phyloP scores from a whole-genome alignment of 2,888 invertebrate genomes.

The Sepiola atlantica region DNA sequence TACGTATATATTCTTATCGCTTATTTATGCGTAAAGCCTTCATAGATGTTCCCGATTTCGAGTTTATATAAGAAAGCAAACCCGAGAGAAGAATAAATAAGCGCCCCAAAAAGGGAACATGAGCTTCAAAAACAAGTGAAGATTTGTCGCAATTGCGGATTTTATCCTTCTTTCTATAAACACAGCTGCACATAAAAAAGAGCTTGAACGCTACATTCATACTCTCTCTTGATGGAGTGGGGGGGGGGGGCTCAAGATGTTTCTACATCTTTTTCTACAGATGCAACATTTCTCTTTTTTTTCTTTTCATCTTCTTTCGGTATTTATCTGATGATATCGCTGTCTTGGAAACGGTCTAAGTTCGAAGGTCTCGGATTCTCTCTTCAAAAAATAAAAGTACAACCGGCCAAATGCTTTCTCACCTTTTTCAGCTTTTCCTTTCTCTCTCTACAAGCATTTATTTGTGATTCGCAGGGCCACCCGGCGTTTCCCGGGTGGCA shows the following conservation, averaged over 20 bases:
- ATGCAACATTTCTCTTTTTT: too few species aligned
- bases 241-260: background rate
- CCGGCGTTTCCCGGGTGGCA: too few species aligned
- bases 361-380: background rate
- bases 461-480: too few species aligned
- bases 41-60: background rate
- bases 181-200: background rate
- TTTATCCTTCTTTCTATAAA: background rate
- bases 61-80: background rate
- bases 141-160: background rate
- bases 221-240: background rate
- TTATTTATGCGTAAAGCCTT: background rate
- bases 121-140: background rate
- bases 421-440: too few species aligned
- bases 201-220: background rate
- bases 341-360: background rate
- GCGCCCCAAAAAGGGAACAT: background rate
- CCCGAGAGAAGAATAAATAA: background rate
- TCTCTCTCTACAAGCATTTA: too few species aligned
- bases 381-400: background rate
- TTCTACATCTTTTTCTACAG: background rate
- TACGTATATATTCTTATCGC: background rate
- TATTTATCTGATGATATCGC: background rate
- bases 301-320: background rate
- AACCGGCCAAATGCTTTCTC: background rate